A percentile compares a stretch with the other conserved stretches of the same genome.
phyloP scores from a whole-genome alignment of 2,888 invertebrate genomes.

The Trachelus stipa region DNA sequence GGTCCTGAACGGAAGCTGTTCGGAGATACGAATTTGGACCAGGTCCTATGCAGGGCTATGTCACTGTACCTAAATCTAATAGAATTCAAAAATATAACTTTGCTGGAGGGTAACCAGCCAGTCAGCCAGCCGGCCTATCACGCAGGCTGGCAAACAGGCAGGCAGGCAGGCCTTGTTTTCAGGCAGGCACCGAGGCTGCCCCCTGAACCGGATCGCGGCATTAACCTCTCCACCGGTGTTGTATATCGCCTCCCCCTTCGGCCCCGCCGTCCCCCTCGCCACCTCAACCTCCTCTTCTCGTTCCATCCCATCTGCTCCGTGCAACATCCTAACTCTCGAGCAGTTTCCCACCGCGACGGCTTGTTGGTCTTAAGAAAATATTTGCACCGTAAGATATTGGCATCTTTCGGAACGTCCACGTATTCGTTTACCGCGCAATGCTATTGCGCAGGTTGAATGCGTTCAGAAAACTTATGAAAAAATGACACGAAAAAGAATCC shows the following conservation, averaged over 20 bases:
- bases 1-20: background rate
- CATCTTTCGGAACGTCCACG: background rate
- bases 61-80: background rate
- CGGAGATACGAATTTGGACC: background rate
- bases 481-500: background rate
- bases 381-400: conserved; percentile 8
- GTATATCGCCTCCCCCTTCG: conserved; percentile 41
- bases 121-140: background rate
- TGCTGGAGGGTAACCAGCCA: conserved; percentile 1
- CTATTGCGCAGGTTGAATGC: background rate
- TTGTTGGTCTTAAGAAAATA: conserved; percentile 9
- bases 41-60: background rate
- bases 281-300: conserved; percentile 18
- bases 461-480: background rate
- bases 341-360: conserved; percentile 13
- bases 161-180: conserved; percentile 47
- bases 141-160: conserved; percentile 7
- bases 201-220: conserved; percentile 63
- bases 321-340: conserved; percentile 24
- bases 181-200: conserved; percentile 52
- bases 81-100: conserved; percentile 26
- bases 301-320: background rate
- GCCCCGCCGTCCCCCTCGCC: conserved; percentile 26
- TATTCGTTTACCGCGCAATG: background rate
- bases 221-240: conserved; percentile 55